Evolutionary conservation across 1,140 invertebrate species (phyloP).

Genomic region (Atta cephalotes): DNA sequence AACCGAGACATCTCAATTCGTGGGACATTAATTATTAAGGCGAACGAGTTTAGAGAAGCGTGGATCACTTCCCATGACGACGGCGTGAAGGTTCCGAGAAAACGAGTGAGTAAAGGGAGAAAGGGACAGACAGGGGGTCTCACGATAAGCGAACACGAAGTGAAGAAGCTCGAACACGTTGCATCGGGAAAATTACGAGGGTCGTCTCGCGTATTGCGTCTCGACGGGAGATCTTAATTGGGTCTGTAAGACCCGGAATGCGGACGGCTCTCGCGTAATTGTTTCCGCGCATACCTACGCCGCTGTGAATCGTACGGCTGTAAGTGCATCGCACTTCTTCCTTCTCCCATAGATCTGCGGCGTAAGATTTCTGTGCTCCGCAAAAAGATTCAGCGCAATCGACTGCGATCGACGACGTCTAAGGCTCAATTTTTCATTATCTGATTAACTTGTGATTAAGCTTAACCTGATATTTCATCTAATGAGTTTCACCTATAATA

Average conservation of each 20-base stretch:
- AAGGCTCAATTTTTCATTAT: too few relatives aligned
- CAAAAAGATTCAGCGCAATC: neutral
- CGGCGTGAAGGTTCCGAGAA: slow-evolving; percentile 32
- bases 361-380: neutral
- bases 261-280: slow-evolving; percentile 54
- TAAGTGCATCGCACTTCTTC: slow-evolving; percentile 10
- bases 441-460: too few relatives aligned
- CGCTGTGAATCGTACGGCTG: slow-evolving; percentile 27
- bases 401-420: slow-evolving; percentile 15
- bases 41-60: slow-evolving; percentile 17
- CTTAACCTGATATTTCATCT: too few relatives aligned
- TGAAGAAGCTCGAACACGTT: slow-evolving; percentile 60
- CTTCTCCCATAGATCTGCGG: neutral
- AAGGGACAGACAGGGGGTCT: neutral
- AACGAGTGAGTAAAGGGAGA: slow-evolving; percentile 21
- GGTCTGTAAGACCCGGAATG: slow-evolving; percentile 65
- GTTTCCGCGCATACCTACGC: slow-evolving; percentile 27
- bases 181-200: slow-evolving; percentile 58
- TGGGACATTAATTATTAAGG: slow-evolving; percentile 42
- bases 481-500: too few relatives aligned
- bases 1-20: slow-evolving; percentile 38
- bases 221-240: slow-evolving; percentile 67
- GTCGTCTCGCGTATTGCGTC: slow-evolving; percentile 53
- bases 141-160: slow-evolving; percentile 62
- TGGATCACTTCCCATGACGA: slow-evolving; percentile 42